phyloP scores from a whole-genome alignment of 2,888 invertebrate species.

The Cancer borealis region DNA sequence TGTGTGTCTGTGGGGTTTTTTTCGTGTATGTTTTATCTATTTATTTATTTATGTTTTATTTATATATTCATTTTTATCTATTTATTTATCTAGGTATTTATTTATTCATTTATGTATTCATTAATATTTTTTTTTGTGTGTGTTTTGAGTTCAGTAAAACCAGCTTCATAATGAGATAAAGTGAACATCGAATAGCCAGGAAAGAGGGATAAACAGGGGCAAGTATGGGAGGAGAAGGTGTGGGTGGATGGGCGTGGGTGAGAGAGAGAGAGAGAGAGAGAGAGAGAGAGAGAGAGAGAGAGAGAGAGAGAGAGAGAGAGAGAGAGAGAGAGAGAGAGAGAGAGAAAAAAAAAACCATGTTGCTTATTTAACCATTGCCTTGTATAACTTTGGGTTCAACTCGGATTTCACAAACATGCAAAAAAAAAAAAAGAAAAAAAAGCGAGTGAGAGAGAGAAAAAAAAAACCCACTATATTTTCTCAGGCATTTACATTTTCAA shows the following conservation, averaged over 20 bases:
- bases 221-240: not conserved
- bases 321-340: constrained; percentile 36
- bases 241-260: not conserved
- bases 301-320: not conserved
- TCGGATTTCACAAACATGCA: not conserved
- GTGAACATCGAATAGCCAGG: not conserved
- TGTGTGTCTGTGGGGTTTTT: too few species aligned
- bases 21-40: too few species aligned
- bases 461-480: not conserved
- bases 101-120: too few species aligned
- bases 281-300: not conserved
- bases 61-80: too few species aligned
- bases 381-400: not conserved
- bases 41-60: too few species aligned
- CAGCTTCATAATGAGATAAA: not conserved
- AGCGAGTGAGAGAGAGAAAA: too few species aligned
- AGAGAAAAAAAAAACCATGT: not conserved
- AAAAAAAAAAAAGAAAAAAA: not conserved
- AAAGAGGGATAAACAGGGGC: not conserved
- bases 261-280: not conserved
- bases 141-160: not conserved
- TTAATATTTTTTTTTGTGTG: not conserved
- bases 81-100: too few species aligned
- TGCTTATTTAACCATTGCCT: not conserved
- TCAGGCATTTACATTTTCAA: not conserved